A percentile compares a stretch with the other conserved stretches of the same genome.
Conservation (phyloP, 2,888 invertebrate species). For the Steromphala cineraria region DNA sequence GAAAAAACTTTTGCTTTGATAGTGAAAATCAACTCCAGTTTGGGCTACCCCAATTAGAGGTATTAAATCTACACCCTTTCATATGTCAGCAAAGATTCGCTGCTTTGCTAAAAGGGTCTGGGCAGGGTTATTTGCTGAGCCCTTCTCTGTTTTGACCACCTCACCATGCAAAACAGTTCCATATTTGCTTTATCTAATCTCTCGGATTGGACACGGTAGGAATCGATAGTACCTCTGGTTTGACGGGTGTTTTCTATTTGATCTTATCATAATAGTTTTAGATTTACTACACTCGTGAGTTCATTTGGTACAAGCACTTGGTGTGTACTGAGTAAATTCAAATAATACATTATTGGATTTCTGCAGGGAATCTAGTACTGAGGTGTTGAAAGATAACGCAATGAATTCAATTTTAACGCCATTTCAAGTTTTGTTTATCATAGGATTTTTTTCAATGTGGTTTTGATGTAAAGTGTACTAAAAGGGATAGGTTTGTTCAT, state of each 20-base stretch:
- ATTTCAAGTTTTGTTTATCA: too few species aligned
- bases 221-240: neutral
- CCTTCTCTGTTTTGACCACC: conserved; percentile 5
- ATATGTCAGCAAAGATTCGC: neutral
- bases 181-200: conserved; percentile 6
- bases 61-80: conserved; percentile 10
- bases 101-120: neutral
- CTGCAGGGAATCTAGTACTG: too few species aligned
- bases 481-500: too few species aligned
- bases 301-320: neutral
- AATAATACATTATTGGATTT: too few species aligned
- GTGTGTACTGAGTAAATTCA: too few species aligned
- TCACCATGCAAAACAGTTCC: neutral
- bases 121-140: neutral
- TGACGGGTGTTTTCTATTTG: neutral
- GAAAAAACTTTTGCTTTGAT: conserved; percentile 8
- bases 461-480: too few species aligned
- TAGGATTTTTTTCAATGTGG: too few species aligned
- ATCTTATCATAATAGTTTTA: neutral
- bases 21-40: conserved; percentile 10
- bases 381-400: too few species aligned
- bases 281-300: neutral
- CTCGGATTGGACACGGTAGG: neutral
- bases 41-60: conserved; percentile 3
- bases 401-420: too few species aligned